A percentile compares a stretch with the other conserved stretches of the same genome.
phyloP scores from a whole-genome alignment of 2,113 vertebrate species.

The Promerops cafer region DNA sequence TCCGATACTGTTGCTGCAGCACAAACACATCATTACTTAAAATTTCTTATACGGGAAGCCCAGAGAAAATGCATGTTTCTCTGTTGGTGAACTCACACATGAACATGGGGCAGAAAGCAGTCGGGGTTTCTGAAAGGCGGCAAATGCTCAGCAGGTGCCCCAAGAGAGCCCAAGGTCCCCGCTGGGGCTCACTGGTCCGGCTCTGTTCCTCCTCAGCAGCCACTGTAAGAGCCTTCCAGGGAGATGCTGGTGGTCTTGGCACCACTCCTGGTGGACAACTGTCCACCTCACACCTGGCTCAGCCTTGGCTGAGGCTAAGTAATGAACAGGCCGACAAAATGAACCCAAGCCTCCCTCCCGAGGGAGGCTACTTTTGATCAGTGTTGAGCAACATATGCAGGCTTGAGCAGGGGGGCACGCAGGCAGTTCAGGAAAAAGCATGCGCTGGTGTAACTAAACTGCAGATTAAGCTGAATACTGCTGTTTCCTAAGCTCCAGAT shows the following conservation, averaged over 20 bases:
- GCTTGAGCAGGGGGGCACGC: not conserved
- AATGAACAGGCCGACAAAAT: not conserved
- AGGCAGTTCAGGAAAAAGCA: conserved; percentile 9
- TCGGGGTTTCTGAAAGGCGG: not conserved
- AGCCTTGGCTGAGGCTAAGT: not conserved
- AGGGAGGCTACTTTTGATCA: conserved; percentile 30
- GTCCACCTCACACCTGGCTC: conserved; percentile 30
- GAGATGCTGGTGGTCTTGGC: conserved; percentile 26
- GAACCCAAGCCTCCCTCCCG: not conserved
- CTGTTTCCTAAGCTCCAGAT: conserved; percentile 45
- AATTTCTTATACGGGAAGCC: not conserved
- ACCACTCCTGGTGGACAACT: not conserved
- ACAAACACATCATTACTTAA: not conserved
- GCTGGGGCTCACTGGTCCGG: not conserved
- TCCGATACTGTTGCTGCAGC: not conserved
- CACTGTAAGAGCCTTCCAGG: not conserved
- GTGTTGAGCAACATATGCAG: conserved; percentile 25
- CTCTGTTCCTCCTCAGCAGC: not conserved
- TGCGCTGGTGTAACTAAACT: conserved; percentile 16
- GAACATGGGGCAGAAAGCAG: not conserved
- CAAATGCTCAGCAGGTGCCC: not conserved
- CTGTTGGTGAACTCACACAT: not conserved
- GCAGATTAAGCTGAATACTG: conserved; percentile 43
- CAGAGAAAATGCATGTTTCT: not conserved
- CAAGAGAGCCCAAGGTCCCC: not conserved